Conservation (phyloP, 92 coral and sea anemone species). For the Siderastrea radians region DNA sequence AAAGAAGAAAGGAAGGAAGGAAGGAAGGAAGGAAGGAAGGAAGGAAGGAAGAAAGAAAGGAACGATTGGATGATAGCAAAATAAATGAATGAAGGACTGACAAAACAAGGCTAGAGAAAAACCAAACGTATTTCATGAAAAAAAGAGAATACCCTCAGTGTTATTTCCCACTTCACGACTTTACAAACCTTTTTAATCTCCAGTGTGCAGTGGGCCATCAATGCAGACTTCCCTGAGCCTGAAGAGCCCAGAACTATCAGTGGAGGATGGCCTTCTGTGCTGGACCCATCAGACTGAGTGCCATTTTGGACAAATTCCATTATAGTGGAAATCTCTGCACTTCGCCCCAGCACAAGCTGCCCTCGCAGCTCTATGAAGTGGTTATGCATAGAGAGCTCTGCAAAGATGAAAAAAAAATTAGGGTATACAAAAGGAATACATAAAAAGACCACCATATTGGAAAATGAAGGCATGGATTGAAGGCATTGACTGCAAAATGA, state of each 20-base stretch:
- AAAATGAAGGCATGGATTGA: background rate
- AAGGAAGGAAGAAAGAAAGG: background rate
- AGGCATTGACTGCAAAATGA: too few species aligned
- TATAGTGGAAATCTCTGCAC: slow-evolving; percentile 60
- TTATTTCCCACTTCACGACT: background rate
- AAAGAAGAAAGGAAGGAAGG: background rate
- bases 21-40: background rate
- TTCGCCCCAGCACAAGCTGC: slow-evolving; percentile 74
- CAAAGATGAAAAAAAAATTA: background rate
- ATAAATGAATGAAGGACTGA: background rate
- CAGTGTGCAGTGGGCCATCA: slow-evolving; percentile 79
- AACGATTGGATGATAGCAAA: background rate
- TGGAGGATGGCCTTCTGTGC: slow-evolving; percentile 21
- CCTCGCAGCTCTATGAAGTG: slow-evolving; percentile 77
- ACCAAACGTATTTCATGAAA: background rate
- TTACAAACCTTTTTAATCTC: slow-evolving; percentile 66
- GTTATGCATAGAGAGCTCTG: slow-evolving; percentile 73
- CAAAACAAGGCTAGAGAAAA: background rate
- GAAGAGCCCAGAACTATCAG: slow-evolving; percentile 76
- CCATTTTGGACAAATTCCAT: slow-evolving; percentile 69
- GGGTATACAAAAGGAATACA: too few species aligned
- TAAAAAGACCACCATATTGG: too few species aligned
- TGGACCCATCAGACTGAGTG: slow-evolving; percentile 46
- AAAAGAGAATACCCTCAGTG: background rate
- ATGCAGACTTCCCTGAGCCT: slow-evolving; percentile 85